These are phyloP conservation scores for Naja naja DNA, from an alignment of 2,113 vertebrate genomes.

Conservation along the genomic window DNA sequence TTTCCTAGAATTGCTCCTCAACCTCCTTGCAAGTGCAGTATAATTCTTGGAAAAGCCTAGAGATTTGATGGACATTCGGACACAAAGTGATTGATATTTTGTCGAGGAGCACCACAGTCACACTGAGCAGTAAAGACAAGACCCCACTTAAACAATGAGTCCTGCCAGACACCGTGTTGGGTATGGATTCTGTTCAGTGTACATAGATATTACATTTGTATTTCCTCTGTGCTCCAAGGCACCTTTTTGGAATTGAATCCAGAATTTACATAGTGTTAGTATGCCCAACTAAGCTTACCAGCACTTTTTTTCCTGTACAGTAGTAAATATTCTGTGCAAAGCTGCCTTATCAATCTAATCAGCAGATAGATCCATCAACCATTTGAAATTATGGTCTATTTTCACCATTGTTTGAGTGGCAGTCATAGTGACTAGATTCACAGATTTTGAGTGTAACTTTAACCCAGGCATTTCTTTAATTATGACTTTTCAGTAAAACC, in stretches of 20 bases:
- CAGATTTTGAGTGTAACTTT: not conserved
- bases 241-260: not conserved
- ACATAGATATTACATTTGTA: not conserved
- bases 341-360: not conserved
- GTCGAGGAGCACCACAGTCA: too few species aligned
- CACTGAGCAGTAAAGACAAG: too few species aligned
- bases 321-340: not conserved
- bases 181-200: too few species aligned
- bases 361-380: not conserved
- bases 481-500: not conserved
- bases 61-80: too few species aligned
- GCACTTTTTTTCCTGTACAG: not conserved
- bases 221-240: not conserved
- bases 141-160: too few species aligned
- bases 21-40: not conserved
- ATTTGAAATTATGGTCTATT: not conserved
- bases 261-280: not conserved
- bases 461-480: not conserved
- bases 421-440: not conserved
- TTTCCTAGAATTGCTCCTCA: not conserved
- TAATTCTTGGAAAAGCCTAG: not conserved
- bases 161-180: too few species aligned
- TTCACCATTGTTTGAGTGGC: not conserved
- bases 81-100: too few species aligned
- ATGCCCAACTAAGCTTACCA: not conserved